Base-by-base conservation (phyloP, 1,140 invertebrate genomes). In the Meloidogyne hapla region DNA sequence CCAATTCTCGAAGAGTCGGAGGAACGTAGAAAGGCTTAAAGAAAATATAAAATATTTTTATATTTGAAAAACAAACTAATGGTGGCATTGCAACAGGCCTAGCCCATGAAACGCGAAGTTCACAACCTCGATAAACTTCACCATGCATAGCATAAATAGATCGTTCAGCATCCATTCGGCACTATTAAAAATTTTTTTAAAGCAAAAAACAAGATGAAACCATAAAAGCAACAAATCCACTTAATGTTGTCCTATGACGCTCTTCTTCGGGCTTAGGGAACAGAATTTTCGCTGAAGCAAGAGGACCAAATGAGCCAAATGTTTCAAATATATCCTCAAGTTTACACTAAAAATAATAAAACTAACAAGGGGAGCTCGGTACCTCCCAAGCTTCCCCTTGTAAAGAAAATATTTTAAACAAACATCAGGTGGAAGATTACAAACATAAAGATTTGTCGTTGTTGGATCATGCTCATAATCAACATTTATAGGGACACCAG, bases 221-320 rank as follows among this genome's bases (percentile, higher is more conserved):
- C 96, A 99, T 99, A 88, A 94, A 99, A 2, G 96, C 97, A 23
- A 99, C 96, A 90, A 99, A 99, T 13, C 96, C 96, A 90, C 96
- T 98, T 88, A 99, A 67, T 95, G 90, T 62, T 94, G 94, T 72
- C 95, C 89, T 33, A 68, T 42, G 42, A 28, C 48, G 42, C 66
- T 84, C 95, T 89, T 99, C 96, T 79, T 99, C 96, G 1, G 94
- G 95, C n/a, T 96, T 90, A 8, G 96, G 96, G 94, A 95, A 99
- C 94, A 99, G 98, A 72, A 99, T 98, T 91, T 99, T 99, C 62
- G 98, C 96, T 87, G 94, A 97, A 6, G 96, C 96, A 69, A 99
- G 89, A 3, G 96, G 96, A 8, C 96, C 96, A 89, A 93, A 98
- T 76, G 93, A 92, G 0, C 96, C 97, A 90, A 99, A 99, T 79